These are phyloP conservation scores for Drosophila pseudotalamancana DNA, from an alignment of 2,888 invertebrate genomes.

Conservation along the genomic window DNA sequence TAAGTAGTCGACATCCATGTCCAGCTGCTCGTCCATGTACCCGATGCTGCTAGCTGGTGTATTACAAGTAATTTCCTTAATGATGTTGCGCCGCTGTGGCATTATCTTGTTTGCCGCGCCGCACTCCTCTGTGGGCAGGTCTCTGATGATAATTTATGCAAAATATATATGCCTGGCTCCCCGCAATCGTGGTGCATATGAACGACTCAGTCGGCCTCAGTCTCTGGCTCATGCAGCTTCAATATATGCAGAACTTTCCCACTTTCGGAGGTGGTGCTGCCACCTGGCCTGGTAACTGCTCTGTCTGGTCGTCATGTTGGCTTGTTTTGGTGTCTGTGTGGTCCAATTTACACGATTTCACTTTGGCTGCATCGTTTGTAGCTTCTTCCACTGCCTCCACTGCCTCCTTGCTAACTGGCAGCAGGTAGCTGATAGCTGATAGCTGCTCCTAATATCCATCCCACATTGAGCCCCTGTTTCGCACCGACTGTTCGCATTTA, in stretches of 20 bases:
- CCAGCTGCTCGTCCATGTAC: slow-evolving; percentile 36
- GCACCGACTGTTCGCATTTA: slow-evolving; percentile 53
- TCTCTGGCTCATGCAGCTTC: slow-evolving; percentile 32
- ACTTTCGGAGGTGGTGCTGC: slow-evolving; percentile 47
- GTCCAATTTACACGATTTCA: slow-evolving; percentile 80
- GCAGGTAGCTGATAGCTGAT: slow-evolving; percentile 39
- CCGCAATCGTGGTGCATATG: slow-evolving; percentile 11
- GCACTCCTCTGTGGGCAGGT: slow-evolving; percentile 28
- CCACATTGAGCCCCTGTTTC: slow-evolving; percentile 1
- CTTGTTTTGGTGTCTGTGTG: slow-evolving; percentile 66
- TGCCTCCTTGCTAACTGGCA: slow-evolving; percentile 33
- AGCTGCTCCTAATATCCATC: slow-evolving; percentile 56
- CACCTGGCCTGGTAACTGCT: slow-evolving; percentile 2
- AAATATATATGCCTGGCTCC: slow-evolving; percentile 60
- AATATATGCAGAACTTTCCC: slow-evolving; percentile 48
- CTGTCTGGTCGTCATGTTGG: slow-evolving; percentile 44
- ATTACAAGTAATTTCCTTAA: slow-evolving; percentile 80
- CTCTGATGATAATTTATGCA: slow-evolving; percentile 72
- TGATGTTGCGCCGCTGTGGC: slow-evolving; percentile 74
- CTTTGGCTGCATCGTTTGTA: slow-evolving; percentile 52
- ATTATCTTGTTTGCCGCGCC: slow-evolving; percentile 74
- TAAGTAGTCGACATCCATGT: neutral
- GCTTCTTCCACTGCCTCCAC: slow-evolving; percentile 12
- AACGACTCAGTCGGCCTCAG: slow-evolving; percentile 7
- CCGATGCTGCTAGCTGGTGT: slow-evolving; percentile 58